Base-by-base conservation (phyloP, 2,797 vertebrate genomes). In the Poecilia picta region DNA sequence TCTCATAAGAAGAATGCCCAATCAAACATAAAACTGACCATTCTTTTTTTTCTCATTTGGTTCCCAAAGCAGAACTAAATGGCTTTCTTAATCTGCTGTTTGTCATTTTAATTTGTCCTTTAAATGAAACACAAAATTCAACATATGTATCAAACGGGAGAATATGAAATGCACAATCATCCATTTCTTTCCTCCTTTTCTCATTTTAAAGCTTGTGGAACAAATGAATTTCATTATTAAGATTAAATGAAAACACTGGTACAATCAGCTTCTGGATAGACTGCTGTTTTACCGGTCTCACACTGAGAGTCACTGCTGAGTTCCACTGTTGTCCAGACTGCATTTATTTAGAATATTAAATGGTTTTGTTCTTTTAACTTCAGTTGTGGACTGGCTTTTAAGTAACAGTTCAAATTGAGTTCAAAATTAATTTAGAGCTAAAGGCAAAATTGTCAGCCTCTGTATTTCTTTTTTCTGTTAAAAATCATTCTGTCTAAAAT, bases 61-160 rank as follows among this genome's bases (percentile, higher is more conserved):
- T 45, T 71, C 23, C 23, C 20, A 68, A 43, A 41, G 39, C 7
- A 28, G 6, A 71, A 71, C 39, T 45, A 28, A 68, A 71, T 45
- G 7, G 5, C 41, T 25, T 74, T 86, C 47, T 75, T 46, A 79
- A 87, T 83, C 72, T 78, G 77, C 23, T 73, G 75, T 11, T 49
- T 85, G 76, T 78, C 89, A 84, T 87, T 82, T 80, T 75, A 88
- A 86, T 89, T 74, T 77, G 55, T 64, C 66, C 36, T 85, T 73
- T 71, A 70, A 87, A 82, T 72, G 25, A 78, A 82, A 81, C 74
- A 6, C 20, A 5, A 74, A 68, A 71, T 71, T 71, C 13, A 45
- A 71, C 39, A 82, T 25, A 80, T 20, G 3, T 81, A 23, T 77
- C 36, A 73, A 75, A 84, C n/a, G 79, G 36, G 72, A 71, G 15